Evolutionary conservation across 2,113 vertebrate species (phyloP).

Genomic region (Oplegnathus fasciatus): DNA sequence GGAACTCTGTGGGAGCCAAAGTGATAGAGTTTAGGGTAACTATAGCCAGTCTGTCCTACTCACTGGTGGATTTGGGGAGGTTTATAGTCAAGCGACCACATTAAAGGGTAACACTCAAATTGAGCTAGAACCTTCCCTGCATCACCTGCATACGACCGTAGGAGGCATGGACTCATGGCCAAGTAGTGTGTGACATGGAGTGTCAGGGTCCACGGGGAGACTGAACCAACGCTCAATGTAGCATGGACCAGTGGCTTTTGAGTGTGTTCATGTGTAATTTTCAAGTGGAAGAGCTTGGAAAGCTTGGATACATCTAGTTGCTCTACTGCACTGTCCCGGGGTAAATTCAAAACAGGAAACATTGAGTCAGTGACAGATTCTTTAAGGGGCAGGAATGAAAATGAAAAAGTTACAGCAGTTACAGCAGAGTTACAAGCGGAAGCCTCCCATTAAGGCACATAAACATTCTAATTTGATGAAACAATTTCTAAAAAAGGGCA

Average conservation of each 20-base stretch:
- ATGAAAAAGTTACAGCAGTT: background rate
- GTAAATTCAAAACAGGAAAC: slow-evolving; percentile 30
- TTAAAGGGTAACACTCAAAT: background rate
- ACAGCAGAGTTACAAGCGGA: too few species aligned
- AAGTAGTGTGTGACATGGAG: background rate
- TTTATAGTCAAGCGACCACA: too few species aligned
- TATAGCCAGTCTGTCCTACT: too few species aligned
- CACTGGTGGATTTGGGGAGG: too few species aligned
- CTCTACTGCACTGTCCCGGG: background rate
- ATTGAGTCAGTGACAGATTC: slow-evolving; percentile 3
- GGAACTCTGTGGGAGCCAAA: too few species aligned
- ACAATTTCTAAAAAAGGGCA: background rate
- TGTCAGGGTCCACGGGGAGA: too few species aligned
- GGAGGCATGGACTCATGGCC: background rate
- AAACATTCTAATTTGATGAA: background rate
- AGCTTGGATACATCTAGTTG: background rate
- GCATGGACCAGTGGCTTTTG: background rate
- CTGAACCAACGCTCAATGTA: too few species aligned
- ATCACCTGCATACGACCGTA: background rate
- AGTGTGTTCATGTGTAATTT: slow-evolving; percentile 5
- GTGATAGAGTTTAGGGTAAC: too few species aligned
- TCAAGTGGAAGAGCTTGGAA: background rate
- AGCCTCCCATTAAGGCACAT: slow-evolving; percentile 8
- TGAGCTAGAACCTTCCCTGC: background rate
- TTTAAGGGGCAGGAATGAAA: too few species aligned